Evolutionary conservation across 2,888 invertebrate genomes (phyloP).

Genomic region (Anoncus sp.): DNA sequence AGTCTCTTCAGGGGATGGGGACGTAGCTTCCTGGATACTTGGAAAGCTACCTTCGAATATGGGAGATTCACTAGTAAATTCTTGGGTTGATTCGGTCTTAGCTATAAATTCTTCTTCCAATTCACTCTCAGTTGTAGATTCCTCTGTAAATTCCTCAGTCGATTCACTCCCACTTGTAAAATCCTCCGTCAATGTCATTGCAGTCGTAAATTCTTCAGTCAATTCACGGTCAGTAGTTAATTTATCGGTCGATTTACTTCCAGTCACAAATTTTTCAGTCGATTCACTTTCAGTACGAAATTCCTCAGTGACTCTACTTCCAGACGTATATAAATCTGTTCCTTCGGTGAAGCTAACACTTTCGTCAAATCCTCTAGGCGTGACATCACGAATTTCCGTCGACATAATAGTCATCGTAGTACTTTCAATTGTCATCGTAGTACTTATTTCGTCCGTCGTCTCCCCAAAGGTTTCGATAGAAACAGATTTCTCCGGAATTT

Average conservation of each 20-base stretch:
- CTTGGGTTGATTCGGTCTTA: not conserved
- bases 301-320: not conserved
- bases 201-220: no score
- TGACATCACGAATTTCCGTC: slow-evolving; percentile 1
- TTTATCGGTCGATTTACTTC: no score
- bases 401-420: not conserved
- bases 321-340: not conserved
- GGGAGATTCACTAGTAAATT: not conserved
- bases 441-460: not conserved
- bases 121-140: not conserved
- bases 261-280: not conserved
- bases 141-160: no score
- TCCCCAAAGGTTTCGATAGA: slow-evolving; percentile 9
- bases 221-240: no score
- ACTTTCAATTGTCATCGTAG: no score
- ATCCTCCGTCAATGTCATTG: no score
- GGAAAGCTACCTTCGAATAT: not conserved
- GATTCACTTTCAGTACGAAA: not conserved
- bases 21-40: not conserved
- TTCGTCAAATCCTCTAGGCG: not conserved
- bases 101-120: not conserved
- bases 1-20: slow-evolving; percentile 14
- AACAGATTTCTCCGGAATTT: not conserved
- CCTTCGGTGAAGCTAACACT: not conserved
- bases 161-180: not conserved